Evolutionary conservation across 2,888 invertebrate genomes (phyloP).

Genomic region (Ischnus inquisitorius): DNA sequence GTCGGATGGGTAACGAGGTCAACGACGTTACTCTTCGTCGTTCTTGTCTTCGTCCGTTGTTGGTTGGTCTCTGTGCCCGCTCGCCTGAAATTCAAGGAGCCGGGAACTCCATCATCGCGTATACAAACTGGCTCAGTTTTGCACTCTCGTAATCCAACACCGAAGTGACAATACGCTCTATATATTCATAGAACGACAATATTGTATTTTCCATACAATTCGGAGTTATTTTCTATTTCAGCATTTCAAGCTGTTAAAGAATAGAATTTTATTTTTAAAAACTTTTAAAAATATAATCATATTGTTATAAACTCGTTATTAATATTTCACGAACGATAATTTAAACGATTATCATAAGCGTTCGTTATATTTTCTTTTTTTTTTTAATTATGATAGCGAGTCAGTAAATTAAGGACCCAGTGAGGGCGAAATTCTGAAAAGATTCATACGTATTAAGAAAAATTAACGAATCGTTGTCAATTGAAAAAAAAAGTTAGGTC

Average conservation of each 20-base stretch:
- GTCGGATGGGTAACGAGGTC: slow-evolving; percentile 67
- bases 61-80: slow-evolving; percentile 23
- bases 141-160: slow-evolving; percentile 54
- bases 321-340: too few relatives aligned
- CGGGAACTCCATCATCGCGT: slow-evolving; percentile 31
- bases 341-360: too few relatives aligned
- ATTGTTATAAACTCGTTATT: too few relatives aligned
- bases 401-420: too few relatives aligned
- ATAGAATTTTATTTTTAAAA: slow-evolving; percentile 15
- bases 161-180: slow-evolving; percentile 38
- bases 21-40: slow-evolving; percentile 67
- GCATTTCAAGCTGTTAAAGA: slow-evolving; percentile 7
- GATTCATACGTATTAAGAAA: too few relatives aligned
- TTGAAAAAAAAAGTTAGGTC: too few relatives aligned
- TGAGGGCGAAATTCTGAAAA: too few relatives aligned
- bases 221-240: neutral
- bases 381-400: too few relatives aligned
- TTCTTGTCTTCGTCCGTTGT: slow-evolving; percentile 62
- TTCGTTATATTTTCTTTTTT: neutral
- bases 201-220: slow-evolving; percentile 7
- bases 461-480: too few relatives aligned
- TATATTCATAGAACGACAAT: slow-evolving; percentile 16
- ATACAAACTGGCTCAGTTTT: slow-evolving; percentile 54
- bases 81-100: slow-evolving; percentile 62
- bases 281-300: neutral